These are phyloP conservation scores for Akabosia matsudoensis DNA, from an alignment of 1,140 invertebrate species.

Conservation along the genomic window DNA sequence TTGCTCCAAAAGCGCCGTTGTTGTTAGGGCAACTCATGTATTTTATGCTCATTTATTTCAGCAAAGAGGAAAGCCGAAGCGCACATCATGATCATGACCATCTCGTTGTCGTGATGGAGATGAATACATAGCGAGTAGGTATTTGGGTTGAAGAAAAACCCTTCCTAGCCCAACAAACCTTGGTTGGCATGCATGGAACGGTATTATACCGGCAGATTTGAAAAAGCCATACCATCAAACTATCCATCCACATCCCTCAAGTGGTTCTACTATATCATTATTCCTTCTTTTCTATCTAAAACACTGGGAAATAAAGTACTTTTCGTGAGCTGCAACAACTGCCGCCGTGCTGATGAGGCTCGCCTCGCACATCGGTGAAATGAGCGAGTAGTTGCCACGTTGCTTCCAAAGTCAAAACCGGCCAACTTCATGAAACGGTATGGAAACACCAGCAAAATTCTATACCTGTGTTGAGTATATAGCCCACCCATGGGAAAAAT, in stretches of 20 bases:
- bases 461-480: neutral
- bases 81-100: neutral
- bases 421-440: neutral
- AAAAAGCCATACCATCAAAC: neutral
- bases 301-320: neutral
- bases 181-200: neutral
- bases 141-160: neutral
- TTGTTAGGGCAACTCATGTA: neutral
- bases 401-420: neutral
- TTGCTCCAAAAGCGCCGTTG: neutral
- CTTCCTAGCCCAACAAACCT: neutral
- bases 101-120: neutral
- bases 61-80: neutral
- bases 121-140: neutral
- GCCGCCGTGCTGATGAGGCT: neutral
- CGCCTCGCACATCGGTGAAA: neutral
- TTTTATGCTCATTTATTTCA: constrained; percentile 9
- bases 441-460: neutral
- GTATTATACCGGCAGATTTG: neutral
- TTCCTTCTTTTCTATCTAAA: neutral
- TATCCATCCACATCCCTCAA: neutral
- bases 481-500: constrained; percentile 13
- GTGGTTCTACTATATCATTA: neutral
- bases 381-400: no score
- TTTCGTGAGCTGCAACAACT: neutral